Conservation (phyloP, 2,797 vertebrate species). For the Alectoris magna region DNA sequence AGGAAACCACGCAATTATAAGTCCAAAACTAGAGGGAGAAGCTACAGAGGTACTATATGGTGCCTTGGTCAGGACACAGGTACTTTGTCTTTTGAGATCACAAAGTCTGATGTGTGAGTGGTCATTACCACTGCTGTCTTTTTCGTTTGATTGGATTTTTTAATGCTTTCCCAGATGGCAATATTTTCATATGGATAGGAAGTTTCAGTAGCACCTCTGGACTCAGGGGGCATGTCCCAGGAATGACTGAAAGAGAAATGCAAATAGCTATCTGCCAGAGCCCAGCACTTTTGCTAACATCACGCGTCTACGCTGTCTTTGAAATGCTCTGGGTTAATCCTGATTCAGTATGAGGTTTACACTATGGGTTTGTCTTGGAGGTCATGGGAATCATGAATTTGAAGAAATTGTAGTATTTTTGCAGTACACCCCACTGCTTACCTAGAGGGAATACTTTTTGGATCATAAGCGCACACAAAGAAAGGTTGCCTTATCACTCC, state of each 20-base stretch:
- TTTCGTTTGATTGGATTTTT: background rate
- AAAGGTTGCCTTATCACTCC: background rate
- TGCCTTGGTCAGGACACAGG: background rate
- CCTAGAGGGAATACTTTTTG: background rate
- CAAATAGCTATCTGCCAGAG: background rate
- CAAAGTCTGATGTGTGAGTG: background rate
- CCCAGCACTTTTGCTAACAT: background rate
- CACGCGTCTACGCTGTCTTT: background rate
- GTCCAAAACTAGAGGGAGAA: background rate
- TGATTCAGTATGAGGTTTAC: background rate
- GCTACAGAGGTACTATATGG: fast-evolving
- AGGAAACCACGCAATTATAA: background rate
- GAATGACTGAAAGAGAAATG: background rate
- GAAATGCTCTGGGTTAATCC: background rate
- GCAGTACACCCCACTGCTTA: background rate
- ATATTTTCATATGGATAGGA: background rate
- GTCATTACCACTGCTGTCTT: background rate
- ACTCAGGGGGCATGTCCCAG: background rate
- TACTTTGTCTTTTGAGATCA: background rate
- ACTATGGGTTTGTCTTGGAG: background rate
- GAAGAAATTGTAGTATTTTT: background rate
- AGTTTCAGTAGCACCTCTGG: background rate
- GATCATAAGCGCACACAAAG: background rate
- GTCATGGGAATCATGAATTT: background rate
- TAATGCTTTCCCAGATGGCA: background rate